Base-by-base conservation (phyloP, 2,797 vertebrate species). In the Knipowitschia caucasica region DNA sequence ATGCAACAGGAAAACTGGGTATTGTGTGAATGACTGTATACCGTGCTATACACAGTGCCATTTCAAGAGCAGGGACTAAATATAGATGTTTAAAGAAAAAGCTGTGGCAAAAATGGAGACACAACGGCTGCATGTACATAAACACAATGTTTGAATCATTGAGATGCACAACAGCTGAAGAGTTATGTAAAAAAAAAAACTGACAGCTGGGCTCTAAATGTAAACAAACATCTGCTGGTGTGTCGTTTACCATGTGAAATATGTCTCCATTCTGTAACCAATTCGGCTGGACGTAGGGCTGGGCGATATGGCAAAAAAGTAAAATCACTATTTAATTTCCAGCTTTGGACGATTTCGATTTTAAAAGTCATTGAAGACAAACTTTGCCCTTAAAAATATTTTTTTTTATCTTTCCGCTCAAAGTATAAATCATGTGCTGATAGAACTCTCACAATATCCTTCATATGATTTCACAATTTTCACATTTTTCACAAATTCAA, bases 11-110 rank as follows among this genome's bases (percentile, higher is more conserved):
- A 49, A 49, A 45, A 49, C 33, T 23, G 12, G n/a, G 30, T 7
- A 23, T 49, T 24, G 46, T 30, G 30, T 14, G 12, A 21, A 3
- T 14, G 12, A 21, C 3, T 6, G 14, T 49, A 49, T 23, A 34
- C 18, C 23, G 27, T n/a, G 29, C 46, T 33, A 12, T 31, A 8
- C 30, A 35, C 7, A 26, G 15, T 17, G 4, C 11, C 49, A 42
- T 50, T 31, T 56, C 2, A 50, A 47, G 23, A 44, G 54, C 25
- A 50, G 20, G 50, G 52, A 44, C 20, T 34, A 60, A 39, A 31
- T 39, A 52, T 11, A 10, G 29, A 27, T 49, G 18, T 53, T 50
- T 23, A 49, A 18, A 18, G 6, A 29, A 49, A 49, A 23, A 23
- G 15, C 25, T 33, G 7, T 45, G 46, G 46, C 9, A 34, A 17